Evolutionary conservation across 2,113 vertebrate species (phyloP).

Genomic region (Promerops cafer): DNA sequence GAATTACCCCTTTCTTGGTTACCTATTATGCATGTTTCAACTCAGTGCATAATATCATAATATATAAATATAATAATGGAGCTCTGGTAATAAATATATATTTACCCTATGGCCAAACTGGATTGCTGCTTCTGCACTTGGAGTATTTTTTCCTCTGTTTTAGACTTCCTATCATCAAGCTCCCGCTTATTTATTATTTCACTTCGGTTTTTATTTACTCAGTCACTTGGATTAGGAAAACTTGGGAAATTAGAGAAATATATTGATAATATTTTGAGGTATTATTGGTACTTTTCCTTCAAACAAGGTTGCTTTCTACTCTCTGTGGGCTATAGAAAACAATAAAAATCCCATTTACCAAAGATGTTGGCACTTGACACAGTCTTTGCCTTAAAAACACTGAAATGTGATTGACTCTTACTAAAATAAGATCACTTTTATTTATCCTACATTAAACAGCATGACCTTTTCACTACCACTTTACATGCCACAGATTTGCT

Average conservation of each 20-base stretch:
- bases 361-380: neutral
- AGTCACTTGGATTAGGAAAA: neutral
- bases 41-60: neutral
- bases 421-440: constrained; percentile 30
- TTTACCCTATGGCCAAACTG: neutral
- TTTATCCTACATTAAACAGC: constrained; percentile 48
- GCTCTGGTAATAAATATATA: neutral
- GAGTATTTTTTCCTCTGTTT: neutral
- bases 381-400: neutral
- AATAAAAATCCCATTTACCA: neutral
- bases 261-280: neutral
- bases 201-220: neutral
- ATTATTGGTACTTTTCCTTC: neutral
- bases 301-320: neutral
- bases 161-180: neutral
- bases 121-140: neutral
- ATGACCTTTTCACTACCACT: constrained; percentile 44
- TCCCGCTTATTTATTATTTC: neutral
- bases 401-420: constrained; percentile 40
- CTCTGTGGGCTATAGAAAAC: neutral
- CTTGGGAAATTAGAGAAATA: neutral
- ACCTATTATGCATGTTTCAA: neutral
- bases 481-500: constrained; percentile 14
- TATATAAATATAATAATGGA: neutral
- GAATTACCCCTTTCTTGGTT: neutral